Evolutionary conservation across 1,140 invertebrate genomes (phyloP).

Genomic region (Aphis craccivora): DNA sequence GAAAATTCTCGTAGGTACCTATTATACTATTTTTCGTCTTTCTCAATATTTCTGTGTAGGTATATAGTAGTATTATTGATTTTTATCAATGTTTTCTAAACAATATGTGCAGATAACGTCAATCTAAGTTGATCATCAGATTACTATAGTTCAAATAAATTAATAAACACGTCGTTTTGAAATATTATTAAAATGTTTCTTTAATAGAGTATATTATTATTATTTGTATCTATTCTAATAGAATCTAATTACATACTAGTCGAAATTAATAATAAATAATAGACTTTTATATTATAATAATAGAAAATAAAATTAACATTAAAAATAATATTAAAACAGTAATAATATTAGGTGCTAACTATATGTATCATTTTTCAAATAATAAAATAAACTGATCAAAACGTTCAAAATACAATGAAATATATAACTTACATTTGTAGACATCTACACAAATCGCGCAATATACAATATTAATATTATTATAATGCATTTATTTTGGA

Average conservation of each 20-base stretch:
- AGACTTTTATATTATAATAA: not conserved
- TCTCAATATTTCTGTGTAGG: too few species aligned
- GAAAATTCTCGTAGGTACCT: too few species aligned
- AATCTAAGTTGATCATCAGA: not conserved
- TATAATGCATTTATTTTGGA: conserved; percentile 10
- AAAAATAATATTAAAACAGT: not conserved
- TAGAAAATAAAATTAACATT: not conserved
- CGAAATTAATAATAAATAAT: conserved; percentile 3
- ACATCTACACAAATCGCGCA: conserved; percentile 13
- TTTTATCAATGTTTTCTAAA: not conserved
- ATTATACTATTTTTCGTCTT: too few species aligned
- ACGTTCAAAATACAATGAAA: not conserved
- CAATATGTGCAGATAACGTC: not conserved
- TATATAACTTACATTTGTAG: conserved; percentile 10
- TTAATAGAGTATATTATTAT: not conserved
- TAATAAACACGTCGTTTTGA: not conserved
- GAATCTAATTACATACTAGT: conserved; percentile 11
- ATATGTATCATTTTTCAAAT: not conserved
- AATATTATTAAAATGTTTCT: not conserved
- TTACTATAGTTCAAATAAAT: not conserved
- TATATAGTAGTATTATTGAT: too few species aligned
- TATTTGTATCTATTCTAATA: not conserved
- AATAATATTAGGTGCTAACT: not conserved
- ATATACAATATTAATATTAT: conserved; percentile 6
- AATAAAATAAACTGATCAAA: not conserved